Percentiles rank a stretch among this genome's conserved stretches.
Conservation (phyloP, 2,797 vertebrate species). For the Bovichtus variegatus region DNA sequence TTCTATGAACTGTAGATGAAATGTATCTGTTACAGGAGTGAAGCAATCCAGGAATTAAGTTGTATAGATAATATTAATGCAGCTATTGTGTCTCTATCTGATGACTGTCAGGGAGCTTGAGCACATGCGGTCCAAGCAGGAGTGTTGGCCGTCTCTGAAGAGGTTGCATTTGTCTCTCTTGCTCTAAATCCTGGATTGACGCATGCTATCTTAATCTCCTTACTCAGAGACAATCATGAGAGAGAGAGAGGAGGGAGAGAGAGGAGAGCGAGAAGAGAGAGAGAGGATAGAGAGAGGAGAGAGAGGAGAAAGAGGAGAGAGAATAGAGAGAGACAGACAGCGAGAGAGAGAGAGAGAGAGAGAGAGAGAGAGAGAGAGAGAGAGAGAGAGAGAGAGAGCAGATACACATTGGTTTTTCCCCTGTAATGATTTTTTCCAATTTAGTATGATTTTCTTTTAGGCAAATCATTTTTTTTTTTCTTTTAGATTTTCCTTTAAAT, state of each 20-base stretch:
- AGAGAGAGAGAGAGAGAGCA: too few relatives aligned
- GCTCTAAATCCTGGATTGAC: slow-evolving; percentile 86
- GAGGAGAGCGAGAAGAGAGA: too few relatives aligned
- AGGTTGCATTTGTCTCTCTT: slow-evolving; percentile 78
- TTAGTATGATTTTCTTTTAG: slow-evolving; percentile 21
- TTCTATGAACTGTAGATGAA: slow-evolving; percentile 25
- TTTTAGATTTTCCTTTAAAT: slow-evolving; percentile 2
- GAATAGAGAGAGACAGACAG: too few relatives aligned
- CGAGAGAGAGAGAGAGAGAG: too few relatives aligned
- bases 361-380: too few relatives aligned
- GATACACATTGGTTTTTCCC: too few relatives aligned
- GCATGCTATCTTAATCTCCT: slow-evolving; percentile 87
- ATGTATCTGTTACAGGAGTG: slow-evolving; percentile 49
- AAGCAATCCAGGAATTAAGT: slow-evolving; percentile 36
- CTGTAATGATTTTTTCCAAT: slow-evolving; percentile 27
- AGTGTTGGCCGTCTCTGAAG: slow-evolving; percentile 60
- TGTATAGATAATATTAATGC: slow-evolving; percentile 49
- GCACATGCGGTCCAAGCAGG: slow-evolving; percentile 30
- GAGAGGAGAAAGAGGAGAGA: too few relatives aligned
- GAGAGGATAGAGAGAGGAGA: too few relatives aligned
- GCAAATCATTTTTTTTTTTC: neutral
- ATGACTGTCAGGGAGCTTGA: slow-evolving; percentile 37
- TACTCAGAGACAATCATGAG: slow-evolving; percentile 84
- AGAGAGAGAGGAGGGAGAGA: slow-evolving; percentile 39
- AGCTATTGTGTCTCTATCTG: slow-evolving; percentile 50